Evolutionary conservation across 37 sponge, comb jelly and placozoan species (phyloP).

Genomic region (Haliclona indistincta): DNA sequence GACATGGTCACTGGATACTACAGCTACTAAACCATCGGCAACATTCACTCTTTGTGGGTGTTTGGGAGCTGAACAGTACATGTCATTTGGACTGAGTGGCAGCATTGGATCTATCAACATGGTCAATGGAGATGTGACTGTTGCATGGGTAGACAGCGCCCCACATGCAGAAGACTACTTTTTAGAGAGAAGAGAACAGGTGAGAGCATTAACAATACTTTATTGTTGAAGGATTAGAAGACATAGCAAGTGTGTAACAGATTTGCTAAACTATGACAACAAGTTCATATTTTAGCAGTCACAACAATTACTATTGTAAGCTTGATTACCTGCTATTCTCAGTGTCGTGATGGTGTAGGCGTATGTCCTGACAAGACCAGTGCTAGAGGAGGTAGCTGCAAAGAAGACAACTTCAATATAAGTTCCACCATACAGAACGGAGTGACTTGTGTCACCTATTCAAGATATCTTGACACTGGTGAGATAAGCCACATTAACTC

Average conservation of each 20-base stretch:
- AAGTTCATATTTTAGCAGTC: too few relatives aligned
- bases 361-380: conserved; percentile 46
- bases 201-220: conserved; percentile 10
- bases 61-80: conserved; percentile 27
- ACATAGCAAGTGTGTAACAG: background rate
- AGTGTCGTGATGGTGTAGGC: conserved; percentile 49
- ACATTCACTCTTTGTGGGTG: conserved; percentile 5
- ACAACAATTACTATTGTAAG: background rate
- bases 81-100: conserved; percentile 77
- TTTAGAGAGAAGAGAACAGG: conserved; percentile 40
- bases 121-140: too few relatives aligned
- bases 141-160: conserved; percentile 56
- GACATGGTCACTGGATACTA: too few relatives aligned
- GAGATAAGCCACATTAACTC: background rate
- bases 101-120: conserved; percentile 29
- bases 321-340: background rate
- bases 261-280: background rate
- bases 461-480: conserved; percentile 31
- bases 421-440: conserved; percentile 8
- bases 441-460: conserved; percentile 33
- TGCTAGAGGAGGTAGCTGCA: conserved; percentile 17
- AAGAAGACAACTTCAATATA: conserved; percentile 17
- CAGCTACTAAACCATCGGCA: background rate
- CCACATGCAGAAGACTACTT: conserved; percentile 63
- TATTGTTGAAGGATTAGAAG: background rate